A percentile compares a stretch with the other conserved stretches of the same genome.
Evolutionary conservation across 2,888 invertebrate genomes (phyloP).

Genomic region (Nudaria mundana): DNA sequence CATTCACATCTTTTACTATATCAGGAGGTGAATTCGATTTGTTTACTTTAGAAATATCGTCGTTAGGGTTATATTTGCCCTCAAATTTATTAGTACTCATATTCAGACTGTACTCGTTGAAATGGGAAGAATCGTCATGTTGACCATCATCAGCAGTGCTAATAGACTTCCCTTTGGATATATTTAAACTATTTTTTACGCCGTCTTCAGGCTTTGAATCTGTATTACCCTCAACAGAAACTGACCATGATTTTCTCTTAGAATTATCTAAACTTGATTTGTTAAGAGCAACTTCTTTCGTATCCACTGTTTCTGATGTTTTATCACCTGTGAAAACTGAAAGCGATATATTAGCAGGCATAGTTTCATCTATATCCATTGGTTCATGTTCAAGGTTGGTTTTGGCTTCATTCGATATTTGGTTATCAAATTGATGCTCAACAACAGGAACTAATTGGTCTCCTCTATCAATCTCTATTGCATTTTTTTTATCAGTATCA

Average conservation of each 20-base stretch:
- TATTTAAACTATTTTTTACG: not conserved
- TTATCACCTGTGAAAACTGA: slow-evolving; percentile 32
- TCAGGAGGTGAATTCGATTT: not conserved
- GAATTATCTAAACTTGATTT: not conserved
- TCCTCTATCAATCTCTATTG: slow-evolving; percentile 35
- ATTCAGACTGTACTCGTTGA: slow-evolving; percentile 1
- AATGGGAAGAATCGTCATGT: not conserved
- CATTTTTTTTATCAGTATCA: slow-evolving; percentile 27
- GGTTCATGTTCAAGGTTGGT: slow-evolving; percentile 57
- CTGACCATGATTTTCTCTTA: slow-evolving; percentile 2
- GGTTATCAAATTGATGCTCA: slow-evolving; percentile 29
- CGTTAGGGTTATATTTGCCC: too few species aligned
- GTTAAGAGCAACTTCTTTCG: slow-evolving; percentile 14
- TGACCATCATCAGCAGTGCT: slow-evolving; percentile 2
- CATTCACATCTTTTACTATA: not conserved
- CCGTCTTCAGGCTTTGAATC: not conserved
- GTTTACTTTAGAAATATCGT: too few species aligned
- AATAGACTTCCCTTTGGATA: slow-evolving; percentile 23
- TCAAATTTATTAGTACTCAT: slow-evolving; percentile 11
- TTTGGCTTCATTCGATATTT: slow-evolving; percentile 16
- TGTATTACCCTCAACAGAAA: not conserved
- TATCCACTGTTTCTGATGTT: slow-evolving; percentile 12
- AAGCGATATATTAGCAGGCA: slow-evolving; percentile 52
- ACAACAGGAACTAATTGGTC: slow-evolving; percentile 69
- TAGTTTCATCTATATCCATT: slow-evolving; percentile 73